Base-by-base conservation (phyloP, 2,113 vertebrate species). In the Hippocampus guttulatus region DNA sequence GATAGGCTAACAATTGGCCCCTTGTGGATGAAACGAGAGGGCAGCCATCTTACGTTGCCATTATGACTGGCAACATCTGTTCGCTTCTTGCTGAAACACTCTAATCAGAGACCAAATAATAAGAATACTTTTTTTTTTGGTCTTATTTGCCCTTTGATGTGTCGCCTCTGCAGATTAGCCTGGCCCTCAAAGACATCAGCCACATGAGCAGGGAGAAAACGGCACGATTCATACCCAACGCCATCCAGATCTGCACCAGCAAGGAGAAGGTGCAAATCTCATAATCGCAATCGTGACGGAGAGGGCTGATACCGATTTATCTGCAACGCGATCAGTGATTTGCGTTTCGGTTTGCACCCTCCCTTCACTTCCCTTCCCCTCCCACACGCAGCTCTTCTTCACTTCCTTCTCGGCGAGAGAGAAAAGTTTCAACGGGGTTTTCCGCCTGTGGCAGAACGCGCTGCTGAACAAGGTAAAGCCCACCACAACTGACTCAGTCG, bases 381-480 rank as follows among this genome's bases (percentile, higher is more conserved):
- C 27, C 7, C n/a, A 43, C 62, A 45, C 38, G n/a, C 84, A 98
- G 96, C 90, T 94, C 78, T 96, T 98, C 85, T 95, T 98, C 84
- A 94, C 95, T 0, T 98, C 95, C 25, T 97, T 99, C 88, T 91
- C 94, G 67, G 88, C 94, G 57, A 94, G 97, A 83, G 96, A 98
- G 85, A 95, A 95, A 91, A 97, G 93, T 86, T 98, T 94, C 90
- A 91, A 91, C 76, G 90, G 82, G 69, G 90, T 98, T 78, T 98
- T 96, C 81, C 92, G 94, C 14, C 91, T 98, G 84, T 98, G 97
- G 97, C 96, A 98, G 87, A 97, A 98, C 60, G 87, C 91, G 8
- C 84, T 99, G 70, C 55, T 96, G 88, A 89, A 93, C 69, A 96
- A 97, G 94, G 96, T 98, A 83, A 90, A 21, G 69, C 15, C 43